Evolutionary conservation across 2,113 vertebrate species (phyloP), one percentile per base, ranked within the genome.

Genomic region (Carollia perspicillata): DNA sequence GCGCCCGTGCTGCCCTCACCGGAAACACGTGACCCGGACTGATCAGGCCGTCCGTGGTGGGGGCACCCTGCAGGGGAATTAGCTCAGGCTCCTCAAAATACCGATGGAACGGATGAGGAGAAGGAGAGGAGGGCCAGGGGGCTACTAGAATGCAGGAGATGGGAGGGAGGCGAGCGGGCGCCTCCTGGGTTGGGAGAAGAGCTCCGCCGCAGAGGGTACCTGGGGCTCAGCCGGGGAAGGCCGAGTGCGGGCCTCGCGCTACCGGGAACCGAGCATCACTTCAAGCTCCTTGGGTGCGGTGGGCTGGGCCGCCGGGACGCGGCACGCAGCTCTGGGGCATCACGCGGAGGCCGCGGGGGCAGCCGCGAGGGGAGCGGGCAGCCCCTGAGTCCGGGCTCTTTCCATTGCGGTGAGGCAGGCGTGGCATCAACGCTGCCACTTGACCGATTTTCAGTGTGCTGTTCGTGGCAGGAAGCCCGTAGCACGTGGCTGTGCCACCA

Each of bases 401-500:
- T 13, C 5, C 49, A 30, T n/a, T 53, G 23, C 35, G 10, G 30
- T 10, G 37, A 72, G 66, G 51, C 63, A 23, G 1, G 8, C 5
- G 5, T 10, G 11, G 26, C 22, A 5, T 35, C 3, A 55, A 35
- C 11, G 2, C 5, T 3, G 11, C 26, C 49, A 0, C 49, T 6
- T 22, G 28, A 11, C n/a, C 49, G 0, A 0, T 23, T 17, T 12
- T 3, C 18, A 8, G 18, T 2, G 16, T 5, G 5, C 13, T 2
- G 7, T 58, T 6, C 0, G 8, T 10, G 35, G 28, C 78, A 14
- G 4, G 5, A n/a, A 55, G 60, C 12, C 1, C 8, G 1, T 10
- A n/a, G 9, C 51, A 2, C 42, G 0, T 0, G 0, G 28, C 4
- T 26, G 6, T 0, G 14, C 2, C 6, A 1, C n/a, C 30, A 0